phyloP scores from a whole-genome alignment of 2,113 vertebrate species.

The Nothoprocta pentlandii region DNA sequence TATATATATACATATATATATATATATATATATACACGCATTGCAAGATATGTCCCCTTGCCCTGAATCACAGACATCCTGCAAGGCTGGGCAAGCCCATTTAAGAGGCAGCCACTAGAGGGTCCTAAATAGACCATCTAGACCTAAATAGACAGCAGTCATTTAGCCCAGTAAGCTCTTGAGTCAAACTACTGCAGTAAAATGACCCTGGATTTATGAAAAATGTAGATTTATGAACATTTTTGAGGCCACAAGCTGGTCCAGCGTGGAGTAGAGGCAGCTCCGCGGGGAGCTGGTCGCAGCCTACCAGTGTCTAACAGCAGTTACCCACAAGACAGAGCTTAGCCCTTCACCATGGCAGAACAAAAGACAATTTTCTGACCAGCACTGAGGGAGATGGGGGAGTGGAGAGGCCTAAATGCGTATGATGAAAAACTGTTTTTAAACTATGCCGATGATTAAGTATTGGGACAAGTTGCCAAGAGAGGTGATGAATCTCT shows the following conservation, averaged over 20 bases:
- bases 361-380: background rate
- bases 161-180: background rate
- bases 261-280: background rate
- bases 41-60: background rate
- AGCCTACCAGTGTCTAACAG: background rate
- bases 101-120: background rate
- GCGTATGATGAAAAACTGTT: background rate
- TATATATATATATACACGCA: too few relatives aligned
- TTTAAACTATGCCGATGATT: background rate
- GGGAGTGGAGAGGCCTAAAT: too few relatives aligned
- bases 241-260: background rate
- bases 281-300: background rate
- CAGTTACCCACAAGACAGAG: background rate
- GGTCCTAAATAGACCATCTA: background rate
- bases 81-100: background rate
- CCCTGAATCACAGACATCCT: background rate
- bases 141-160: background rate
- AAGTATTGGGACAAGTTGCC: background rate
- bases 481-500: background rate
- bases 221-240: background rate
- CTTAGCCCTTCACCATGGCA: background rate
- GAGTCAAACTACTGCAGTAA: background rate
- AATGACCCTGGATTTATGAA: background rate
- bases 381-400: background rate
- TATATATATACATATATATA: too few relatives aligned